Conservation (phyloP, 2,797 vertebrate genomes). For the Clarias platycephalus region DNA sequence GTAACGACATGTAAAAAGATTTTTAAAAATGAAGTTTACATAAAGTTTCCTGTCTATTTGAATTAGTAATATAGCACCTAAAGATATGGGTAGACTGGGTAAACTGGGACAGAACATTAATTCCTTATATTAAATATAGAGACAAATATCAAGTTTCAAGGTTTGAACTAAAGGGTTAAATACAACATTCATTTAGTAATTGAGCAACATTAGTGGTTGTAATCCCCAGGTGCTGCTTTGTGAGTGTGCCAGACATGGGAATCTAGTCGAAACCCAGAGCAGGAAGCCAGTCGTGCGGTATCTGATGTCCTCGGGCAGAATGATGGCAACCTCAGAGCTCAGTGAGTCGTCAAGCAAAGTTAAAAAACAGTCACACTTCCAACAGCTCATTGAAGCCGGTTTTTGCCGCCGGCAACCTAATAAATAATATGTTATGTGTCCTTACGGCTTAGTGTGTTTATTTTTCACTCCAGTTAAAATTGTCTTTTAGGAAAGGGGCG, state of each 20-base stretch:
- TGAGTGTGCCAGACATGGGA: slow-evolving; percentile 61
- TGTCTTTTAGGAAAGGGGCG: not conserved
- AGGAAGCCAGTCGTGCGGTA: slow-evolving; percentile 67
- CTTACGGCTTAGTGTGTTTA: slow-evolving; percentile 8
- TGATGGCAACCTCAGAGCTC: slow-evolving; percentile 43
- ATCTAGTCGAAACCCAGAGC: slow-evolving; percentile 67
- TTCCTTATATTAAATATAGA: not conserved
- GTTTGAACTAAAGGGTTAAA: slow-evolving; percentile 54
- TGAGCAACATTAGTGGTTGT: slow-evolving; percentile 57
- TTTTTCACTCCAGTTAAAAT: not conserved
- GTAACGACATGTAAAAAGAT: not conserved
- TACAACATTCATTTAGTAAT: slow-evolving; percentile 50
- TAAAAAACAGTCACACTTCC: slow-evolving; percentile 20
- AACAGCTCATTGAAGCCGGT: slow-evolving; percentile 18
- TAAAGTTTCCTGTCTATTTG: not conserved
- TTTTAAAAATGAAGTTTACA: not conserved
- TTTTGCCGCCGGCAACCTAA: not conserved
- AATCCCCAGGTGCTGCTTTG: slow-evolving; percentile 57
- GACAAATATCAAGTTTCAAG: slow-evolving; percentile 15
- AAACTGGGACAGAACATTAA: not conserved
- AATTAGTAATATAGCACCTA: not conserved
- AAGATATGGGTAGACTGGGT: not conserved
- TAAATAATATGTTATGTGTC: slow-evolving; percentile 23
- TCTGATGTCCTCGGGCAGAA: slow-evolving; percentile 52
- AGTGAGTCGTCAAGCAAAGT: slow-evolving; percentile 3